Evolutionary conservation across 2,797 vertebrate species (phyloP), one percentile per base, ranked within the genome.

Genomic region (Halcyon chelicuti): DNA sequence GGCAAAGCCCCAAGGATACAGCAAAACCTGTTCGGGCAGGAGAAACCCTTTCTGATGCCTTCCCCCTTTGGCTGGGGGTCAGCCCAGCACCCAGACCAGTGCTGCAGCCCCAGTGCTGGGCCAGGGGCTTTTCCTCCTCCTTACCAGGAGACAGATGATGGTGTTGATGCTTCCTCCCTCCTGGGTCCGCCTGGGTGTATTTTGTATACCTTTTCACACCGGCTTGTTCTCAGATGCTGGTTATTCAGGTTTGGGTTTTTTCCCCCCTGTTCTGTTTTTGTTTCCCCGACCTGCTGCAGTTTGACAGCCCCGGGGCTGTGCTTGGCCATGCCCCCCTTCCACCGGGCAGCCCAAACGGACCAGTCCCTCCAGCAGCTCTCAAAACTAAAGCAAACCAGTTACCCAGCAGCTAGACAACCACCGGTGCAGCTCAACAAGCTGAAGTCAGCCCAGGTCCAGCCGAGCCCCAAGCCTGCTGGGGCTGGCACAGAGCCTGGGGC

Each of bases 281-380:
- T 71, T 86, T 82, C 47, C 77, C 31, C 2, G 0, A 60, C 29
- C 29, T 79, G 51, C 39, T 82, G 74, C n/a, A 42, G 16, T 82
- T 13, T 1, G 4, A 37, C 54, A 54, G 44, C 87, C 47, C 39
- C 1, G 2, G 29, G 83, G 33, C 57, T 52, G 40, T 7, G 3
- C 31, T 75, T 7, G 21, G 65, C 79, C 7, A 0, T 2, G 19
- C 12, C 71, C 21, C 21, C 76, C 46, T 80, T 83, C 66, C 5
- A 5, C 74, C 5, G 21, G 40, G n/a, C 58, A 71, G 35, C 71
- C 4, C 1, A 31, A 60, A 25, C 0, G 0, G 47, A 37, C 0
- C 0, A 35, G 51, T 54, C 1, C 17, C 26, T 42, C 31, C 49
- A 17, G 51, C 42, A 4, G 46, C 7, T 0, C 92, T 67, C 49